Percentiles rank a stretch among this genome's conserved stretches.
Conservation (phyloP, 2,888 invertebrate species). For the Euzetes globulus region DNA sequence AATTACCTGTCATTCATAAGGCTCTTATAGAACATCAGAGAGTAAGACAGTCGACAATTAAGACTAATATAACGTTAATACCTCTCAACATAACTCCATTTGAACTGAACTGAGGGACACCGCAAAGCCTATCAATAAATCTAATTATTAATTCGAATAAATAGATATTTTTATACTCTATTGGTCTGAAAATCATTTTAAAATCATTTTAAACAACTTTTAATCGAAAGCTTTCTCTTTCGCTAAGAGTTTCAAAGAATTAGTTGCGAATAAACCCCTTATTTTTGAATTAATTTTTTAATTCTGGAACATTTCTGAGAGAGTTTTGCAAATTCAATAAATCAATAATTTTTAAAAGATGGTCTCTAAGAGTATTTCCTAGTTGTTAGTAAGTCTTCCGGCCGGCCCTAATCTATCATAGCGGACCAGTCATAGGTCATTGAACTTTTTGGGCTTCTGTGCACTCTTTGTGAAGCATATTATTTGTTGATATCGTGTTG, state of each 20-base stretch:
- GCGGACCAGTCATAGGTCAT: conserved; percentile 35
- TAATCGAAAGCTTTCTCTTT: no score
- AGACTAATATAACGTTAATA: neutral
- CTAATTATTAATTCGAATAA: no score
- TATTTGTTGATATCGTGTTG: conserved; percentile 13
- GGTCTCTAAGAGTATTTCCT: conserved; percentile 24
- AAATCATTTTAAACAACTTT: no score
- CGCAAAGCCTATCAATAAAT: no score
- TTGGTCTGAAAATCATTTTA: no score
- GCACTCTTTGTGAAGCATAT: conserved; percentile 9
- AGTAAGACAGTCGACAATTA: conserved; percentile 8
- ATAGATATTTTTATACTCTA: no score
- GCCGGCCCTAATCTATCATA: conserved; percentile 22
- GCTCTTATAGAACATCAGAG: conserved; percentile 7
- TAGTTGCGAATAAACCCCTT: no score
- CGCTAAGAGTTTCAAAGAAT: no score
- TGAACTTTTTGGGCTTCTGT: conserved; percentile 29
- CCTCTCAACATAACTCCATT: no score
- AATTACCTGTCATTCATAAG: conserved; percentile 23
- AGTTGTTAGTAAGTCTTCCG: conserved; percentile 15
- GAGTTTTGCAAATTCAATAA: neutral
- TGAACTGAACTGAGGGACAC: no score
- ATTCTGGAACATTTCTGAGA: no score
- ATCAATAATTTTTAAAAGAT: conserved; percentile 8
- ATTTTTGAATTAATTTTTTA: no score